Evolutionary conservation across 53 echinoderm and acorn worm genomes (phyloP), one percentile per base, ranked within the genome.

Genomic region (Mesocentrotus franciscanus): DNA sequence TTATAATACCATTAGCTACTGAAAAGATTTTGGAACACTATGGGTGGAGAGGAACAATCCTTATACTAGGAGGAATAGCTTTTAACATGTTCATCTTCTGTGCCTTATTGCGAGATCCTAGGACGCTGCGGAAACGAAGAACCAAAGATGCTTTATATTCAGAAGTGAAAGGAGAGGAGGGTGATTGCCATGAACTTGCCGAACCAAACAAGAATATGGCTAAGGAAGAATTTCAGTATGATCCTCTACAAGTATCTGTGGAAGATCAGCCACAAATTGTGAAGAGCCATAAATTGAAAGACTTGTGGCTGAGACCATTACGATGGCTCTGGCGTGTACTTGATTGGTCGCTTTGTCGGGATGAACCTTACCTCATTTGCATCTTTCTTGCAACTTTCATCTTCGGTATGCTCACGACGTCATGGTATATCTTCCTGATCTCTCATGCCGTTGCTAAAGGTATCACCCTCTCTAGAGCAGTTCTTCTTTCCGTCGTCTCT

Each of bases 351-450:
- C 74, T 92, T 0, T 92, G 92, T 35, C 42, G 74, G 36, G 75
- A 92, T 33, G 92, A 92, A 49, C 92, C 92, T 32, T 92, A 92
- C 60, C 71, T 92, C 24, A 92, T 36, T 24, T 92, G 33, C 39
- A 72, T 74, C 10, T 72, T 72, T 49, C 92, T 92, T 22, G 56
- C 74, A 1, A 71, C 92, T 8, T 74, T 92, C 17, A 17, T 92
- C 12, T 71, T 68, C 74, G 92, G 92, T 42, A 72, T 92, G 72
- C 13, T 74, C 22, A 33, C 56, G 8, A 72, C 92, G 22, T 6
- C 72, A 11, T 92, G 71, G 72, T 72, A 71, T 18, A 92, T 92
- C 92, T 92, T 92, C 74, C 92, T 92, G 7, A 56, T 92, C 6
- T 68, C 92, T 20, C 92, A 92, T 49, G 56, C 92, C 24, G 56